Evolutionary conservation across 1,140 invertebrate genomes (phyloP).

Genomic region (Archivesica marissinica): DNA sequence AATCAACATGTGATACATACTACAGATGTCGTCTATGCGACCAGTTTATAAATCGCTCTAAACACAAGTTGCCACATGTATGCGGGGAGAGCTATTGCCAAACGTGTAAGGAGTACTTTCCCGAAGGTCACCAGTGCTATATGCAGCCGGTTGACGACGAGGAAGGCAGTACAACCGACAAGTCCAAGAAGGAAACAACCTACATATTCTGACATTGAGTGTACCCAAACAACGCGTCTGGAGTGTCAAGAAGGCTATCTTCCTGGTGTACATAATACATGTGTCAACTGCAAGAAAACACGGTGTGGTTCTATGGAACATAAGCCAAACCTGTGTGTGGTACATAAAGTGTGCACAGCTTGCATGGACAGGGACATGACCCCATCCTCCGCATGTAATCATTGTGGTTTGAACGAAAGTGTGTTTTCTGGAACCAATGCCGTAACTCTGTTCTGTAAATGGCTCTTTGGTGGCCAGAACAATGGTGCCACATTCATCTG

Average conservation of each 20-base stretch:
- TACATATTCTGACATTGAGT: slow-evolving; percentile 7
- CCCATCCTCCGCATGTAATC: not conserved
- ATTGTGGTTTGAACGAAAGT: not conserved
- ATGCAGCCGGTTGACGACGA: not conserved
- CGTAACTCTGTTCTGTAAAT: not conserved
- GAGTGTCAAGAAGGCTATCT: slow-evolving; percentile 3
- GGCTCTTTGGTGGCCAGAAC: not conserved
- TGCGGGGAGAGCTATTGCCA: slow-evolving; percentile 24
- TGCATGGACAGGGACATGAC: not conserved
- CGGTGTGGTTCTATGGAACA: slow-evolving; percentile 15
- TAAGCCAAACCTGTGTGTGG: slow-evolving; percentile 17
- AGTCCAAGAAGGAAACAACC: not conserved
- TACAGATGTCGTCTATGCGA: not conserved
- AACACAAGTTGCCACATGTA: slow-evolving; percentile 3
- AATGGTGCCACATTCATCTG: not conserved
- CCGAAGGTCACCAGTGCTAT: not conserved
- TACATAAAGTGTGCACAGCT: not conserved
- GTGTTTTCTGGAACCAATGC: slow-evolving; percentile 14
- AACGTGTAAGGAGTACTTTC: slow-evolving; percentile 5
- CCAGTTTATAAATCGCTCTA: not conserved
- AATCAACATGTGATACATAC: not conserved
- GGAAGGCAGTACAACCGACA: not conserved
- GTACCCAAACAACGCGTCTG: not conserved
- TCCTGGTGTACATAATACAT: slow-evolving; percentile 8
- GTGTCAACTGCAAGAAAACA: slow-evolving; percentile 9